phyloP scores from a whole-genome alignment of 2,797 vertebrate genomes.

The Crotalus adamanteus region DNA sequence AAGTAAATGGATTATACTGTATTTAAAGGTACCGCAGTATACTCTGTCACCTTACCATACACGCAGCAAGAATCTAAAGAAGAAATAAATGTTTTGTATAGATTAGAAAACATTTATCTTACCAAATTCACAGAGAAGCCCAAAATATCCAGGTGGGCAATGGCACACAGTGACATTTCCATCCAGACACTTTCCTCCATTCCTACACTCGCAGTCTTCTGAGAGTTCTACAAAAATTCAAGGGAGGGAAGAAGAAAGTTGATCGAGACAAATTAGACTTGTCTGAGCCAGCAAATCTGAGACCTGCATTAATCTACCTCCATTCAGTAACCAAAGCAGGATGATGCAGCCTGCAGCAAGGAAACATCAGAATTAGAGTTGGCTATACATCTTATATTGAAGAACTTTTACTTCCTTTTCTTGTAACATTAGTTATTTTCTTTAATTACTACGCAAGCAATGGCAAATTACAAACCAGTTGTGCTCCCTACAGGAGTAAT shows the following conservation, averaged over 20 bases:
- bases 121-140: constrained; percentile 86
- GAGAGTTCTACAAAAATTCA: constrained; percentile 58
- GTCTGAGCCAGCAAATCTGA: neutral
- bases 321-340: neutral
- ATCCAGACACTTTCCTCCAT: constrained; percentile 87
- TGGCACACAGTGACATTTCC: constrained; percentile 83
- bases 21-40: neutral
- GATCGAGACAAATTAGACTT: neutral
- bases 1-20: neutral
- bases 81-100: neutral
- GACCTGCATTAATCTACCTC: neutral
- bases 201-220: constrained; percentile 87
- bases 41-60: neutral
- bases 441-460: constrained; percentile 14
- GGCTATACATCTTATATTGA: neutral
- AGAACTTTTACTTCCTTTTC: neutral
- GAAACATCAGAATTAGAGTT: neutral
- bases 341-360: neutral
- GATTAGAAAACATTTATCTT: constrained; percentile 47
- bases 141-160: constrained; percentile 81
- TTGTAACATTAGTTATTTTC: neutral
- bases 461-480: neutral
- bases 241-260: neutral
- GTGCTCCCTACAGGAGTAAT: neutral
- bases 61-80: neutral